A percentile compares a stretch with the other conserved stretches of the same genome.
phyloP scores from a whole-genome alignment of 2,888 invertebrate genomes.

The Agriotes lineatus region DNA sequence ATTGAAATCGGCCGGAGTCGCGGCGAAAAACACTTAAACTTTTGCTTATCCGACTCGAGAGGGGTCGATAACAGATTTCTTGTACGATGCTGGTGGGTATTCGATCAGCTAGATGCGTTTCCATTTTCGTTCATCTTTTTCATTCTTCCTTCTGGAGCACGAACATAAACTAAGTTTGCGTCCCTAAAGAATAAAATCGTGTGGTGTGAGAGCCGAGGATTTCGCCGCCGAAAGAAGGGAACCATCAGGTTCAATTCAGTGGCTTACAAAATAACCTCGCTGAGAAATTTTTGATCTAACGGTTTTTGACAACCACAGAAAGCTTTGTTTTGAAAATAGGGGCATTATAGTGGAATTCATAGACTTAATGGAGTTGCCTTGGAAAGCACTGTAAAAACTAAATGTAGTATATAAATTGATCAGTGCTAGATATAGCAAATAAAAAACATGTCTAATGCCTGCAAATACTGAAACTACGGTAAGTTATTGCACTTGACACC shows the following conservation, averaged over 20 bases:
- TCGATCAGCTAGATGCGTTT: constrained; percentile 15
- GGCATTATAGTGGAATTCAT: no score
- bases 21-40: not conserved
- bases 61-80: constrained; percentile 1
- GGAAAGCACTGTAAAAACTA: no score
- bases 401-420: no score
- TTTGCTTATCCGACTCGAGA: not conserved
- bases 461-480: no score
- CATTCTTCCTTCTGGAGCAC: constrained; percentile 3
- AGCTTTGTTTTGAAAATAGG: not conserved
- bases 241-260: constrained; percentile 19
- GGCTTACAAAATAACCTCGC: constrained; percentile 9
- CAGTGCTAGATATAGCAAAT: no score
- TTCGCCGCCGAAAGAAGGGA: not conserved
- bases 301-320: constrained; percentile 1
- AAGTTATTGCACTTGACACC: no score
- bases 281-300: constrained; percentile 15
- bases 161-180: constrained; percentile 17
- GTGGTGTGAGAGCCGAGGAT: constrained; percentile 6
- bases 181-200: constrained; percentile 12
- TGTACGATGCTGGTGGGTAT: constrained; percentile 2
- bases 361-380: no score
- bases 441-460: no score
- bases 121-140: constrained; percentile 5
- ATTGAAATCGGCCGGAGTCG: not conserved